phyloP scores from a whole-genome alignment of 2,113 vertebrate species.

The Corythaixoides concolor region DNA sequence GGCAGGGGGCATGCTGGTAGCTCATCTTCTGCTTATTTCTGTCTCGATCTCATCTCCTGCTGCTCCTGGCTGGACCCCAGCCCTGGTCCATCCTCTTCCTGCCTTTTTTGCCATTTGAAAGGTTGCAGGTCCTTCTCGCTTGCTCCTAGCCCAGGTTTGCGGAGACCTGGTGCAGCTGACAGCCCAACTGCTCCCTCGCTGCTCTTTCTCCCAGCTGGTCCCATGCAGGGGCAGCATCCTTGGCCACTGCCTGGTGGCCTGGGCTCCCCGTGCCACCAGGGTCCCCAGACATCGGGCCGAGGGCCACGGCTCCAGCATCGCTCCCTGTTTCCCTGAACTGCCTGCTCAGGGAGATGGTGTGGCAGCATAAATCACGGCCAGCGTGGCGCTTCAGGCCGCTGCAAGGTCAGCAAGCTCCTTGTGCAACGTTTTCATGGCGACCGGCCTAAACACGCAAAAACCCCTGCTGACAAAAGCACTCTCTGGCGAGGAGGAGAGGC shows the following conservation, averaged over 20 bases:
- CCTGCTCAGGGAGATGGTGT: background rate
- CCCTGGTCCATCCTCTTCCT: background rate
- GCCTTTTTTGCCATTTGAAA: background rate
- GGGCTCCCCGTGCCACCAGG: background rate
- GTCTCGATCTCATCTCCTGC: background rate
- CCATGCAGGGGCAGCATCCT: background rate
- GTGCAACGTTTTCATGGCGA: background rate
- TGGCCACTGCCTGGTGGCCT: background rate
- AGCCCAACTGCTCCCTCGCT: background rate
- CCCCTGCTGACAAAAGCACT: background rate
- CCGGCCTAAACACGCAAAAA: background rate
- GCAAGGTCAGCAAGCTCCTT: background rate
- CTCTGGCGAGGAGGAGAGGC: background rate
- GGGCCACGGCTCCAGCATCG: background rate
- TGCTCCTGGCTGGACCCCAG: background rate
- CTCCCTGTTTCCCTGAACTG: fast-evolving
- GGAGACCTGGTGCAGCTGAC: background rate
- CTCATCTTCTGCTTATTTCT: background rate
- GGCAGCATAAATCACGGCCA: background rate
- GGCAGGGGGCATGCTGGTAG: fast-evolving
- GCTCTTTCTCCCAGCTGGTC: background rate
- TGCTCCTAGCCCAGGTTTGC: background rate
- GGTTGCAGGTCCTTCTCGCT: background rate
- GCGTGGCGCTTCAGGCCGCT: background rate
- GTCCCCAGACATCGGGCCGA: fast-evolving